These are phyloP conservation scores for Bostrychus sinensis DNA, from an alignment of 2,113 vertebrate genomes.

Conservation along the genomic window DNA sequence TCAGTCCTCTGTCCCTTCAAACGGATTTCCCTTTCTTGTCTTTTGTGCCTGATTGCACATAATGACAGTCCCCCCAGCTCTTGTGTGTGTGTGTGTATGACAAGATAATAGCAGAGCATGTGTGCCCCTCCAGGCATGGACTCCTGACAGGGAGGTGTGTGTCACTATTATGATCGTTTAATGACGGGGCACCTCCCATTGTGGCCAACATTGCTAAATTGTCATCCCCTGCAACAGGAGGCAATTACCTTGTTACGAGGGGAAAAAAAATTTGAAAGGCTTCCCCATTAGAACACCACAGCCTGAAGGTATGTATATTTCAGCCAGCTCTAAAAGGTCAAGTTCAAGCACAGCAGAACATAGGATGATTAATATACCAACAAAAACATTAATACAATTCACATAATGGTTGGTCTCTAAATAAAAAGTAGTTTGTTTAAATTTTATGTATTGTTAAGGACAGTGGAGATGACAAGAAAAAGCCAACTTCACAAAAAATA, in stretches of 20 bases:
- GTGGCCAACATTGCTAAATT: slow-evolving; percentile 58
- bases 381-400: no score
- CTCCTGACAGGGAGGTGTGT: slow-evolving; percentile 62
- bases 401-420: no score
- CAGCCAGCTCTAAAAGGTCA: slow-evolving; percentile 13
- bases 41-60: slow-evolving; percentile 55
- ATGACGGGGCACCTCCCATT: slow-evolving; percentile 50
- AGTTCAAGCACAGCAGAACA: not conserved
- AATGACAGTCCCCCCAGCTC: slow-evolving; percentile 57
- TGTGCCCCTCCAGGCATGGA: slow-evolving; percentile 62
- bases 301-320: slow-evolving; percentile 42
- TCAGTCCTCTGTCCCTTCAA: slow-evolving; percentile 30
- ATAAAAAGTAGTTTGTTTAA: no score
- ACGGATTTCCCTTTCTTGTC: slow-evolving; percentile 64
- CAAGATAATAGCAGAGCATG: slow-evolving; percentile 73
- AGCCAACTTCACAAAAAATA: no score
- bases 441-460: no score
- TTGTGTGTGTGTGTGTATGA: slow-evolving; percentile 39
- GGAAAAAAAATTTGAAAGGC: slow-evolving; percentile 72
- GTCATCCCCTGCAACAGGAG: slow-evolving; percentile 65
- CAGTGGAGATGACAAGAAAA: no score
- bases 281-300: slow-evolving; percentile 27
- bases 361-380: no score
- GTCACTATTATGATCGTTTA: slow-evolving; percentile 47
- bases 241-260: slow-evolving; percentile 77